These are phyloP conservation scores for Pachyuromys duprasi DNA, from an alignment of 2,797 vertebrate genomes.

Conservation along the genomic window DNA sequence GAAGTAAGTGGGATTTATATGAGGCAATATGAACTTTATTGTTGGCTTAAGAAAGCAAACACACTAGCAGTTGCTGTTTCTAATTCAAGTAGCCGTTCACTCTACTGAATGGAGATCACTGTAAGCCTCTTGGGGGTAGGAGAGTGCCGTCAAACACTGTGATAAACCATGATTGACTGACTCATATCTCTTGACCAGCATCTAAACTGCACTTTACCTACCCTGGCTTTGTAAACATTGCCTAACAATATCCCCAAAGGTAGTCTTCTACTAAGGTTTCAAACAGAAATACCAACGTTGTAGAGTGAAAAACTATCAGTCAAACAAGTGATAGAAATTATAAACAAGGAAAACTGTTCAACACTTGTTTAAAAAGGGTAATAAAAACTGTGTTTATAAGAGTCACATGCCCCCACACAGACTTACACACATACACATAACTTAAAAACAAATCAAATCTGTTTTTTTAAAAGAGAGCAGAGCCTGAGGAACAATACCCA, in stretches of 20 bases:
- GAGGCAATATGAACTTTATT: neutral
- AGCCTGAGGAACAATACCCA: neutral
- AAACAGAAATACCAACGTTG: conserved; percentile 21
- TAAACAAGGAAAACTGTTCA: neutral
- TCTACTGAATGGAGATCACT: neutral
- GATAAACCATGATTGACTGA: neutral
- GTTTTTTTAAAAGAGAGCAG: neutral
- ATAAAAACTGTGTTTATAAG: neutral
- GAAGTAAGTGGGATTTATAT: conserved; percentile 88
- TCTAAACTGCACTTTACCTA: neutral
- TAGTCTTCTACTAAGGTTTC: neutral
- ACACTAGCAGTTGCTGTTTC: neutral
- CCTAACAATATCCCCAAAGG: neutral
- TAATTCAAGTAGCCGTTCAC: conserved; percentile 15
- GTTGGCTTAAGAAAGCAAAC: conserved; percentile 26
- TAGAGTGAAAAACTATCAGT: conserved; percentile 12
- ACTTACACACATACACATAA: neutral
- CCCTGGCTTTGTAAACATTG: conserved; percentile 48
- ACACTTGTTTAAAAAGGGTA: neutral
- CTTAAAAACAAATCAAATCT: neutral
- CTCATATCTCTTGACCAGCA: neutral
- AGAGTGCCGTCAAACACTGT: neutral
- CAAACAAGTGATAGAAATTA: neutral
- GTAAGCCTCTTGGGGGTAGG: neutral
- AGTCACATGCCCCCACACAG: neutral